These are phyloP conservation scores for Dinocampus coccinellae DNA, from an alignment of 2,888 invertebrate genomes.

Conservation along the genomic window DNA sequence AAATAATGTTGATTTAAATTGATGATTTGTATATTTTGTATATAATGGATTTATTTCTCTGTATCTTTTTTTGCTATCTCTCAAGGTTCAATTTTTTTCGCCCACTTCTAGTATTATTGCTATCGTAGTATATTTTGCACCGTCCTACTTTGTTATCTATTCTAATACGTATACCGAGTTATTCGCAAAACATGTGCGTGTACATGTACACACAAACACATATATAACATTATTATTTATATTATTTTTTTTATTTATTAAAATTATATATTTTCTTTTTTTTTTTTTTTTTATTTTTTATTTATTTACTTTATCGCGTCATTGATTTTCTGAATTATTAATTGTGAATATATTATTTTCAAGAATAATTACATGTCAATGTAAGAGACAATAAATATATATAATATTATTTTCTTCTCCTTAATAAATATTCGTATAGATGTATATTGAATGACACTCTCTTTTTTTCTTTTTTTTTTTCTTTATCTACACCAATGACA, in stretches of 20 bases:
- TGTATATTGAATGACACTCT: background rate
- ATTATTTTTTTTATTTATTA: background rate
- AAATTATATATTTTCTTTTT: background rate
- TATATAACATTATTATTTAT: too few species aligned
- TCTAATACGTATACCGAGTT: background rate
- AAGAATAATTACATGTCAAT: background rate
- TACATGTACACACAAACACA: too few species aligned
- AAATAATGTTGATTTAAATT: conserved; percentile 12
- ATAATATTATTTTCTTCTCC: too few species aligned
- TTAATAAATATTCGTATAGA: too few species aligned
- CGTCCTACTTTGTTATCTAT: conserved; percentile 64
- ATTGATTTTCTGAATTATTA: background rate
- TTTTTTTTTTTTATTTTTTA: background rate
- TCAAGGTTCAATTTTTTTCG: conserved; percentile 61
- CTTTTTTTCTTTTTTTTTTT: background rate
- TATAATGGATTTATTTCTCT: conserved; percentile 38
- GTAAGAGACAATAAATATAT: background rate
- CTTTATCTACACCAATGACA: background rate
- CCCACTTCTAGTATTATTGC: conserved; percentile 60
- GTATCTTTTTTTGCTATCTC: conserved; percentile 51
- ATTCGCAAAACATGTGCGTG: background rate
- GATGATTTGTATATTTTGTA: background rate
- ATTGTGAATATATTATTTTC: background rate
- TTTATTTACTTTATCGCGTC: background rate
- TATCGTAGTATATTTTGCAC: conserved; percentile 64